phyloP scores from a whole-genome alignment of 2,797 vertebrate species.

The Acomys russatus region DNA sequence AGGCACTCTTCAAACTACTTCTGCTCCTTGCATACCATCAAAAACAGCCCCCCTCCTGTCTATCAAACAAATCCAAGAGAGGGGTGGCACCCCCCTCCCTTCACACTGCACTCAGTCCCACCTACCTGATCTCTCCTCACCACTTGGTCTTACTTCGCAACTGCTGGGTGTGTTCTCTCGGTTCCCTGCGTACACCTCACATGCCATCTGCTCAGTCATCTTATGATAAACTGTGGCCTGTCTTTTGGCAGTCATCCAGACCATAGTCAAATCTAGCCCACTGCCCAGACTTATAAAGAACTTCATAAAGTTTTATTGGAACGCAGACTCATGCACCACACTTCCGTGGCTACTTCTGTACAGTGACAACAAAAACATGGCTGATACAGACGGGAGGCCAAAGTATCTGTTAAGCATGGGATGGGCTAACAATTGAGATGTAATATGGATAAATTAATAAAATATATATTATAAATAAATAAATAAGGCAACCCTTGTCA shows the following conservation, averaged over 20 bases:
- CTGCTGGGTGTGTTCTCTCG: neutral
- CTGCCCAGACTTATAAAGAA: neutral
- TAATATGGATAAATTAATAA: no score
- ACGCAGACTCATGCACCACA: fast-evolving
- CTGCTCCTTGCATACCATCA: neutral
- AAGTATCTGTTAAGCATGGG: neutral
- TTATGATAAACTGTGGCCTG: neutral
- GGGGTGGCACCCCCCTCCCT: fast-evolving
- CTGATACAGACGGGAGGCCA: neutral
- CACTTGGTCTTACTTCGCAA: neutral
- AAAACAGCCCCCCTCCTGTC: neutral
- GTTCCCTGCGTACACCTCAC: neutral
- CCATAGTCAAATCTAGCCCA: neutral
- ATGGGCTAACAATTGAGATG: no score
- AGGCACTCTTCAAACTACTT: neutral
- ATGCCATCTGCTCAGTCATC: neutral
- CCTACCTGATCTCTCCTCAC: neutral
- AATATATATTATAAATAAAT: no score
- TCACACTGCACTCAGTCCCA: neutral
- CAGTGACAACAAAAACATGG: neutral
- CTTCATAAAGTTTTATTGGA: neutral
- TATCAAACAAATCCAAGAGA: neutral
- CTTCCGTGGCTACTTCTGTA: neutral
- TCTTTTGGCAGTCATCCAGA: no score
- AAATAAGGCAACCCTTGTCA: neutral